Evolutionary conservation across 2,113 vertebrate genomes (phyloP).

Genomic region (Arvicanthis niloticus): DNA sequence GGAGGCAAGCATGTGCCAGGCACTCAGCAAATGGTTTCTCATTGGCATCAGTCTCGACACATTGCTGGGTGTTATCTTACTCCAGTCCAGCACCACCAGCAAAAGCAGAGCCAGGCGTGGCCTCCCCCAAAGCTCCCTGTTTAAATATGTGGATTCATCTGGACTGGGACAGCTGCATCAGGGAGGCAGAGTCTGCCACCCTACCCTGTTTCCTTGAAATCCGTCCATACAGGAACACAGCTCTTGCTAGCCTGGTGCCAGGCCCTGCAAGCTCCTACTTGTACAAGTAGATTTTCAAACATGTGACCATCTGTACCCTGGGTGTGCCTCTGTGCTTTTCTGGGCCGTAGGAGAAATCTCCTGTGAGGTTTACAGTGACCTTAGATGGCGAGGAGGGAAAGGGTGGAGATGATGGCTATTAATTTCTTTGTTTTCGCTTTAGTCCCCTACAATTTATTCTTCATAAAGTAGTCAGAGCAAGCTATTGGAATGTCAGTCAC

Average conservation of each 20-base stretch:
- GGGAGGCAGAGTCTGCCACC: constrained; percentile 80
- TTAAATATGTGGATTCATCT: constrained; percentile 74
- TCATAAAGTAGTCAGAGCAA: neutral
- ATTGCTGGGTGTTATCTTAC: constrained; percentile 57
- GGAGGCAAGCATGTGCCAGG: neutral
- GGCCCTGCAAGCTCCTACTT: constrained; percentile 83
- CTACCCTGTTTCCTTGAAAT: constrained; percentile 86
- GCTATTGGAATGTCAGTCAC: constrained; percentile 9
- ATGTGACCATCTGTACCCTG: constrained; percentile 73
- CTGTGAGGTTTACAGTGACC: constrained; percentile 29
- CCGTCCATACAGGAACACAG: constrained; percentile 82
- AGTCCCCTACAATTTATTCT: neutral
- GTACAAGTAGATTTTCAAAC: constrained; percentile 82
- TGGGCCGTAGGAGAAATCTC: constrained; percentile 76
- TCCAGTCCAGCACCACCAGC: constrained; percentile 40
- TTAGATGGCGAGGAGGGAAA: constrained; percentile 79
- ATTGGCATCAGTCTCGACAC: constrained; percentile 42
- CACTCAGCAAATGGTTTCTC: constrained; percentile 15
- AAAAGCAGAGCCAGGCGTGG: constrained; percentile 37
- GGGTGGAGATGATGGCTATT: neutral
- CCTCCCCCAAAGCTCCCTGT: constrained; percentile 42
- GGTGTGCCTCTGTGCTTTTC: neutral
- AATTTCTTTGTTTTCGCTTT: neutral
- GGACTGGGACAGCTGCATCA: constrained; percentile 85
- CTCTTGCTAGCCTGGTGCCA: constrained; percentile 78